These are phyloP conservation scores for Shinisaurus crocodilurus DNA, from an alignment of 2,113 vertebrate species.

Conservation along the genomic window DNA sequence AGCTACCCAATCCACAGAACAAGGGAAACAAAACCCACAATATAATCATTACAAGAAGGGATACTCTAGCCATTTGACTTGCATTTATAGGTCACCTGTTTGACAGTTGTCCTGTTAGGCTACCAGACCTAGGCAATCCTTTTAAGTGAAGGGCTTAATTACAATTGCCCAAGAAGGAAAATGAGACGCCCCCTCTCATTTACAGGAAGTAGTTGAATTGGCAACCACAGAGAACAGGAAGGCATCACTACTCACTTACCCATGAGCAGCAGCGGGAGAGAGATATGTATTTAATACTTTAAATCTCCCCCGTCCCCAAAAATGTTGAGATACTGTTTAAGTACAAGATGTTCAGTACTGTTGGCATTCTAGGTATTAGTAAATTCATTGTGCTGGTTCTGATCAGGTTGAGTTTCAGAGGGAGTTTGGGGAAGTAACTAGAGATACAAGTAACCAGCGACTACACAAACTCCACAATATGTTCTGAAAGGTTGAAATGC, in stretches of 20 bases:
- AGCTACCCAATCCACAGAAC: background rate
- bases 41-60: slow-evolving; percentile 29
- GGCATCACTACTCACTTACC: slow-evolving; percentile 13
- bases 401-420: background rate
- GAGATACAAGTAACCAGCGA: background rate
- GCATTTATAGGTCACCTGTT: slow-evolving; percentile 5
- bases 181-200: slow-evolving; percentile 26
- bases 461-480: background rate
- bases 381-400: background rate
- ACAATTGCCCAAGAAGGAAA: slow-evolving; percentile 44
- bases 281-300: background rate
- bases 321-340: background rate
- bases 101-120: slow-evolving; percentile 9
- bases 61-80: slow-evolving; percentile 18
- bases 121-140: slow-evolving; percentile 6
- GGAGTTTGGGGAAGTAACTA: background rate
- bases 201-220: background rate
- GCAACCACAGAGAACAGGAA: slow-evolving; percentile 8
- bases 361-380: background rate
- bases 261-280: slow-evolving; percentile 34
- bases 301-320: background rate
- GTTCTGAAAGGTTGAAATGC: too few species aligned
- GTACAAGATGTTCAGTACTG: background rate
- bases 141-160: slow-evolving; percentile 50
- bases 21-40: slow-evolving; percentile 39